Evolutionary conservation across 2,888 invertebrate genomes (phyloP).

Genomic region (Clitarchus hookeri): DNA sequence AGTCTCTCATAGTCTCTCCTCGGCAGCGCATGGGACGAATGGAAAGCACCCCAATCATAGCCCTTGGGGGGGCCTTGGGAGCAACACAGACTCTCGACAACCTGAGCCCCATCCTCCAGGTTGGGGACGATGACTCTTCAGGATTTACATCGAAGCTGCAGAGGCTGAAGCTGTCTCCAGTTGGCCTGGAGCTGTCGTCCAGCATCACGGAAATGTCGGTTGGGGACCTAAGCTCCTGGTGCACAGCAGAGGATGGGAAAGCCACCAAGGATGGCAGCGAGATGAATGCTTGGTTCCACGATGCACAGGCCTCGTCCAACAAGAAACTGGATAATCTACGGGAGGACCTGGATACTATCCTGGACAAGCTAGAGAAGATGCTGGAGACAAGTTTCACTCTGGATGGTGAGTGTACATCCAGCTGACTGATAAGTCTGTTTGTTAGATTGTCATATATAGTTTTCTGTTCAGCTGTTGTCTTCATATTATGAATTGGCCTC

Average conservation of each 20-base stretch:
- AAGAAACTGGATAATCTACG: slow-evolving; percentile 42
- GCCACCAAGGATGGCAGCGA: slow-evolving; percentile 6
- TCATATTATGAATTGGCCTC: no score
- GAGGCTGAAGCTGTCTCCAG: slow-evolving; percentile 16
- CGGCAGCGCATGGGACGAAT: slow-evolving; percentile 18
- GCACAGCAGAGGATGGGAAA: background rate
- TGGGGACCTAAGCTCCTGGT: slow-evolving; percentile 28
- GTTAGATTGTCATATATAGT: no score
- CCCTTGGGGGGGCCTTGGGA: slow-evolving; percentile 6
- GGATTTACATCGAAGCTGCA: slow-evolving; percentile 29
- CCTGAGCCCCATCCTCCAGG: slow-evolving; percentile 33
- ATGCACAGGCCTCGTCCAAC: slow-evolving; percentile 18
- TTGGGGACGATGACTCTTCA: slow-evolving; percentile 27
- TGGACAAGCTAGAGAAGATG: slow-evolving; percentile 72
- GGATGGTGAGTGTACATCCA: slow-evolving; percentile 58
- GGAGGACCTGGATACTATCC: slow-evolving; percentile 69
- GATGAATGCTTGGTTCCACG: slow-evolving; percentile 34
- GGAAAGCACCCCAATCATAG: slow-evolving; percentile 37
- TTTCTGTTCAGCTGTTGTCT: no score
- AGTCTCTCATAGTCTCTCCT: background rate
- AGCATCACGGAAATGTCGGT: slow-evolving; percentile 30
- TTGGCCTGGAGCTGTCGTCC: background rate
- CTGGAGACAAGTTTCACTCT: slow-evolving; percentile 69
- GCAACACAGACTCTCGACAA: slow-evolving; percentile 22
- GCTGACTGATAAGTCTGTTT: background rate